Conservation (phyloP, 53 echinoderm and acorn worm species). For the Stichopus horrens region DNA sequence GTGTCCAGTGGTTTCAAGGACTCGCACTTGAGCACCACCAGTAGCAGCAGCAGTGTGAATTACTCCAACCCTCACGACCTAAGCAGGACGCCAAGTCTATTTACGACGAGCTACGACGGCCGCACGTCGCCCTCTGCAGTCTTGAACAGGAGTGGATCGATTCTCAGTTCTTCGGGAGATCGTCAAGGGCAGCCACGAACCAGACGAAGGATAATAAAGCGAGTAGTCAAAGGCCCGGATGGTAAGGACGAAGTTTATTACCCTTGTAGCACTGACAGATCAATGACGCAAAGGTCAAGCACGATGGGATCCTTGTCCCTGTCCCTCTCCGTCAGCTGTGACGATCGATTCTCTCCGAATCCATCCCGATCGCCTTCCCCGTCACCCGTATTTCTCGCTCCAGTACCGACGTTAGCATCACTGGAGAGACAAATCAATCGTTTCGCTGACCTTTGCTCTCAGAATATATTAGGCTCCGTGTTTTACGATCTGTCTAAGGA, state of each 20-base stretch:
- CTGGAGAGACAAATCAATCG: constrained; percentile 30
- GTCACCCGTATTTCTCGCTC: constrained; percentile 51
- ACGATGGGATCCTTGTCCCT: constrained; percentile 45
- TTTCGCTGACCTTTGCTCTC: constrained; percentile 75
- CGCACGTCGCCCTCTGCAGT: constrained; percentile 33
- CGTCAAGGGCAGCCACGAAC: constrained; percentile 65
- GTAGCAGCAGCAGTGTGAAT: not conserved
- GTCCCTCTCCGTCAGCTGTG: constrained; percentile 67
- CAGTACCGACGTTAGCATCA: constrained; percentile 39
- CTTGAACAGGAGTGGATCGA: constrained; percentile 76
- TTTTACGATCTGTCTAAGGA: constrained; percentile 79
- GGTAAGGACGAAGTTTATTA: constrained; percentile 84
- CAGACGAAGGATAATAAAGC: constrained; percentile 73
- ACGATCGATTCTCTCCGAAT: constrained; percentile 66
- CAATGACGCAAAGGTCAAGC: constrained; percentile 55
- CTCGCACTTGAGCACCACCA: constrained; percentile 49
- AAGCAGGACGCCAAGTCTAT: not conserved
- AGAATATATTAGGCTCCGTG: constrained; percentile 56
- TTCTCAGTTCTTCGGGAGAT: constrained; percentile 68
- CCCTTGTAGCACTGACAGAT: constrained; percentile 59
- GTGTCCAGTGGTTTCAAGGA: constrained; percentile 60
- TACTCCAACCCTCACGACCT: not conserved
- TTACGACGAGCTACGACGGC: constrained; percentile 4
- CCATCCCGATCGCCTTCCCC: constrained; percentile 60
- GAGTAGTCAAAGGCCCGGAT: constrained; percentile 82